Conservation (phyloP, 2,797 vertebrate genomes). For the Leucoraja ocellata region DNA sequence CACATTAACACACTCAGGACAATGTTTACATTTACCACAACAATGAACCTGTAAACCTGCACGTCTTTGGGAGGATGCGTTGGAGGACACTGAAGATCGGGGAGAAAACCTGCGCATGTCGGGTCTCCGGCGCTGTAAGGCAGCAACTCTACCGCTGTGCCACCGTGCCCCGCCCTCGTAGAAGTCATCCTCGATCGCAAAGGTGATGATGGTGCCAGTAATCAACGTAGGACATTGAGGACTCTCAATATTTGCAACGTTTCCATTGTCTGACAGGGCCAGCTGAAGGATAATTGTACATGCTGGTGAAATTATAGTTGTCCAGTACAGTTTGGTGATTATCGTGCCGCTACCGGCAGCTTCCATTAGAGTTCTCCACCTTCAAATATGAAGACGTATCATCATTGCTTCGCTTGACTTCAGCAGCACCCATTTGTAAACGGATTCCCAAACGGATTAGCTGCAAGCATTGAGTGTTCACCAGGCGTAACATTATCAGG, state of each 20-base stretch:
- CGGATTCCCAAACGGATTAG: neutral
- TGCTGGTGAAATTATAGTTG: constrained; percentile 42
- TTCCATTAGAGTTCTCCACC: neutral
- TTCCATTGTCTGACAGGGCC: no score
- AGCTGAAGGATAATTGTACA: constrained; percentile 45
- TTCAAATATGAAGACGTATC: neutral
- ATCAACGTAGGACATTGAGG: neutral
- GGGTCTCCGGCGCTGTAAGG: no score
- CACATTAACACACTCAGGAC: no score
- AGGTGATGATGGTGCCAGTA: neutral
- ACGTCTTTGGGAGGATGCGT: no score
- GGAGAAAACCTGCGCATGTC: no score
- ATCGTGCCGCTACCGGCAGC: neutral
- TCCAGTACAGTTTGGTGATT: constrained; percentile 15
- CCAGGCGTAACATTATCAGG: neutral
- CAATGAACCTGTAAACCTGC: no score
- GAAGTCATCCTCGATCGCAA: no score
- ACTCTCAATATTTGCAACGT: neutral
- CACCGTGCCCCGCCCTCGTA: no score
- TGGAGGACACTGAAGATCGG: no score
- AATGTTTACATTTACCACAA: no score
- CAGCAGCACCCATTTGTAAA: neutral
- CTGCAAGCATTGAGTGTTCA: neutral
- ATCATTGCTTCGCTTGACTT: neutral
- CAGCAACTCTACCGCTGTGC: no score